phyloP scores from a whole-genome alignment of 2,888 invertebrate genomes.

The Drosophila acutilabella region DNA sequence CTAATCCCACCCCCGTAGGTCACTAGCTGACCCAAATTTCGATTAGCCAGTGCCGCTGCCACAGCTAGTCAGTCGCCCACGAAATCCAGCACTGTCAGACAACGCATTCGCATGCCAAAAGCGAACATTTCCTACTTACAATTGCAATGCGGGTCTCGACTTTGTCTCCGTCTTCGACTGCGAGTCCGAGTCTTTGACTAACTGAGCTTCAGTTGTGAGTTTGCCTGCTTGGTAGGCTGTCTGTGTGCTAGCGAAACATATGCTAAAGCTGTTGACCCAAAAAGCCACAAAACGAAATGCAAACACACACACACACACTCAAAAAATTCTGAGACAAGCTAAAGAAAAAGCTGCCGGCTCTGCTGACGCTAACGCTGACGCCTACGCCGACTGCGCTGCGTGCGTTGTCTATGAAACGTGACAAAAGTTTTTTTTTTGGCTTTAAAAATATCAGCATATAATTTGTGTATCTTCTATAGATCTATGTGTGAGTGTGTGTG shows the following conservation, averaged over 20 bases:
- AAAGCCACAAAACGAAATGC: slow-evolving; percentile 78
- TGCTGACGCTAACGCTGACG: slow-evolving; percentile 23
- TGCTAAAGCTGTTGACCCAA: slow-evolving; percentile 78
- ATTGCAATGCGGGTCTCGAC: slow-evolving; percentile 72
- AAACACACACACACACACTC: slow-evolving; percentile 60
- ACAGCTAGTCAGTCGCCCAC: slow-evolving; percentile 46
- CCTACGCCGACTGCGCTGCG: slow-evolving; percentile 39
- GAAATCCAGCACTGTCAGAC: slow-evolving; percentile 22
- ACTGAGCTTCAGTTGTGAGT: not conserved
- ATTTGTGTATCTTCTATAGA: slow-evolving; percentile 12
- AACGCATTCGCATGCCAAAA: slow-evolving; percentile 75
- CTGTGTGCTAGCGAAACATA: slow-evolving; percentile 72
- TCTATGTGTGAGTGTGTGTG: slow-evolving; percentile 11
- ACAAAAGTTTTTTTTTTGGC: slow-evolving; percentile 58
- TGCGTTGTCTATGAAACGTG: slow-evolving; percentile 69
- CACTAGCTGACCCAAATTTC: slow-evolving; percentile 58
- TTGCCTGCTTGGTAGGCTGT: slow-evolving; percentile 66
- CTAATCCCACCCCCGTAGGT: slow-evolving; percentile 37
- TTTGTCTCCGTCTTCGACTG: slow-evolving; percentile 9
- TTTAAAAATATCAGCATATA: slow-evolving; percentile 37
- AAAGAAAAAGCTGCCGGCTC: slow-evolving; percentile 52
- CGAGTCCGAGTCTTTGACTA: slow-evolving; percentile 8
- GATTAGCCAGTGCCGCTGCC: slow-evolving; percentile 3
- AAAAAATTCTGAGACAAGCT: slow-evolving; percentile 19
- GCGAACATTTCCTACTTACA: slow-evolving; percentile 72